phyloP scores from a whole-genome alignment of 1,140 invertebrate genomes.

The Chironomus striatipennis region DNA sequence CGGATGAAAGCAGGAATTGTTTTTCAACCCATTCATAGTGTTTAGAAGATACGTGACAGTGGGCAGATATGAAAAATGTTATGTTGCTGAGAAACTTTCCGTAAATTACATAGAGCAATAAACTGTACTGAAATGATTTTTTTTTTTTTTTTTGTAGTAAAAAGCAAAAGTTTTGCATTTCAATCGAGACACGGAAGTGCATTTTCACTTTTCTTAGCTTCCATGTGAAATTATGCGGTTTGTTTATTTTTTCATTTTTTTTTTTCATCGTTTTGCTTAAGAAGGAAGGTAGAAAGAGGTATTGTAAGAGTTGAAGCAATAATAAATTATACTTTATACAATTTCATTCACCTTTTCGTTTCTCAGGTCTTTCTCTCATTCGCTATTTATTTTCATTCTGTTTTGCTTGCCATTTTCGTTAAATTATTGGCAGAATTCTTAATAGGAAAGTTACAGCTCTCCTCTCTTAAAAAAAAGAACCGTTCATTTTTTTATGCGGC shows the following conservation, averaged over 20 bases:
- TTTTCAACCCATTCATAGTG: no score
- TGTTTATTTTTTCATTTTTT: no score
- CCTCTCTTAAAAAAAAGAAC: no score
- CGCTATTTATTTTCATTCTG: not conserved
- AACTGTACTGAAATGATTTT: not conserved
- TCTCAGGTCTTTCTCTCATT: not conserved
- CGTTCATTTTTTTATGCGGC: no score
- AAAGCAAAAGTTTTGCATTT: constrained; percentile 8
- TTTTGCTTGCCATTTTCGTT: not conserved
- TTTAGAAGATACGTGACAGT: not conserved
- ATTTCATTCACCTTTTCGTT: constrained; percentile 2
- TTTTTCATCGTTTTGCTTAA: no score
- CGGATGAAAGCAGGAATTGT: not conserved
- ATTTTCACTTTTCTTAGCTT: constrained; percentile 13
- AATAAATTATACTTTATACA: constrained; percentile 18
- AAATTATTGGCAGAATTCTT: no score
- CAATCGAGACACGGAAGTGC: constrained; percentile 11
- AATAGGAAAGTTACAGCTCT: no score
- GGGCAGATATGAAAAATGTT: not conserved
- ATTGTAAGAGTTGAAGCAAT: not conserved
- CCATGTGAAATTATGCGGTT: not conserved
- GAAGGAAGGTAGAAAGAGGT: no score
- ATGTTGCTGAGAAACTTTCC: not conserved
- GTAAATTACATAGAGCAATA: not conserved
- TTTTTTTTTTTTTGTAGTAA: not conserved